Evolutionary conservation across 2,888 invertebrate species (phyloP), one percentile per base, ranked within the genome.

Genomic region (Xylota segnis): DNA sequence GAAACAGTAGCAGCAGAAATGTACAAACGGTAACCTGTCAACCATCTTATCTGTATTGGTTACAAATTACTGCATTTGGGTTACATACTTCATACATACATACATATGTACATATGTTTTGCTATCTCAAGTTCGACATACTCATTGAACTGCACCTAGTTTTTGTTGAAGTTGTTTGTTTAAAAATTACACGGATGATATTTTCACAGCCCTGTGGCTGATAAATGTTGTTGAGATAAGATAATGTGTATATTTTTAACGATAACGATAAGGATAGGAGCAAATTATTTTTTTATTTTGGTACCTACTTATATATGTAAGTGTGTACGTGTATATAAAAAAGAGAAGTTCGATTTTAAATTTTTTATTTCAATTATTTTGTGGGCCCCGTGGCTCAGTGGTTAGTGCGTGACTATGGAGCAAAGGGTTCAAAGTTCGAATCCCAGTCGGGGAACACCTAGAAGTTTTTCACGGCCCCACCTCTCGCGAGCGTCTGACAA

Each of bases 61-160:
- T 12, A 10, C 40, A 32, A 6, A 43, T 47, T n/a, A 34, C 56
- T 56, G 63, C 63, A 65, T 32, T 65, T 16, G 9, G 10, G 18
- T 34, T 40, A 45, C 23, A 12, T n/a, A n/a, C n/a, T n/a, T n/a
- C 37, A 27, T 32, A 56, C 23, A n/a, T n/a, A n/a, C n/a, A n/a
- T n/a, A n/a, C n/a, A n/a, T n/a, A n/a, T n/a, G n/a, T n/a, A n/a
- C n/a, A n/a, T n/a, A n/a, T n/a, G n/a, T n/a, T n/a, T n/a, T 52
- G 56, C 45, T 37, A 50, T 76, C 37, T 66, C 23, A 70, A 70
- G 50, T 52, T 65, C 66, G 72, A 79, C 16, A 72, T 29, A 74
- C 37, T 74, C 59, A 74, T 52, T 68, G 52, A 74, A 74, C 74
- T 68, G 66, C 81, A 68, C 81, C 81, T 74, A 74, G 16, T 43